These are phyloP conservation scores for Pygocentrus nattereri DNA, from an alignment of 2,797 vertebrate species.

Conservation along the genomic window DNA sequence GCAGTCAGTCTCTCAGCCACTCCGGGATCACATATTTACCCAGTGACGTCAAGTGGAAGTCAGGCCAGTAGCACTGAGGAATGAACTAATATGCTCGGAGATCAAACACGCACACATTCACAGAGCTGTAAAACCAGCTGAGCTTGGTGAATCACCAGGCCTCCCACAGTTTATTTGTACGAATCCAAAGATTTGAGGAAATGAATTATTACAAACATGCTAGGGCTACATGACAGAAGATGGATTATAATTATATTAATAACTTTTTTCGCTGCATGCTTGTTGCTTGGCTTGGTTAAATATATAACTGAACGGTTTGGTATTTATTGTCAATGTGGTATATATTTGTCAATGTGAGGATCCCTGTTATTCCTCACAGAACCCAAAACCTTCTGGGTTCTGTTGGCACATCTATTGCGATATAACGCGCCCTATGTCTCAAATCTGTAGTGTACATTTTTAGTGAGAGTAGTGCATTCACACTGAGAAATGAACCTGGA, in stretches of 20 bases:
- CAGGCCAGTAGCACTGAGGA: conserved; percentile 46
- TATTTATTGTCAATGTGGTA: too few relatives aligned
- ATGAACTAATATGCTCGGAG: conserved; percentile 49
- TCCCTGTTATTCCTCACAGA: too few relatives aligned
- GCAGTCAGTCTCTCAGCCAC: conserved; percentile 47
- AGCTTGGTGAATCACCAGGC: conserved; percentile 35
- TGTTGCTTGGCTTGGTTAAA: not conserved
- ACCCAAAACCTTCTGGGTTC: too few relatives aligned
- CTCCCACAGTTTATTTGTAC: conserved; percentile 36
- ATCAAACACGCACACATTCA: conserved; percentile 40
- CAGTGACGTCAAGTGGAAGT: conserved; percentile 51
- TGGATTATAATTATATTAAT: not conserved
- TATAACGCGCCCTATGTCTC: too few relatives aligned
- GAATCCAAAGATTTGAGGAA: conserved; percentile 14
- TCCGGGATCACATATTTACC: conserved; percentile 50
- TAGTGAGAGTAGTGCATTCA: too few relatives aligned
- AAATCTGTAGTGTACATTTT: too few relatives aligned
- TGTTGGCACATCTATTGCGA: too few relatives aligned
- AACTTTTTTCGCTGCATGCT: not conserved
- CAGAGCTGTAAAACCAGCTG: conserved; percentile 29
- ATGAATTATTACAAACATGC: conserved; percentile 13
- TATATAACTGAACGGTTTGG: not conserved
- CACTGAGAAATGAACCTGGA: too few relatives aligned
- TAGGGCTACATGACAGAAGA: not conserved
- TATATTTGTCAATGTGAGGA: too few relatives aligned